Base-by-base conservation (phyloP, 2,113 vertebrate species). In the Platichthys flesus region DNA sequence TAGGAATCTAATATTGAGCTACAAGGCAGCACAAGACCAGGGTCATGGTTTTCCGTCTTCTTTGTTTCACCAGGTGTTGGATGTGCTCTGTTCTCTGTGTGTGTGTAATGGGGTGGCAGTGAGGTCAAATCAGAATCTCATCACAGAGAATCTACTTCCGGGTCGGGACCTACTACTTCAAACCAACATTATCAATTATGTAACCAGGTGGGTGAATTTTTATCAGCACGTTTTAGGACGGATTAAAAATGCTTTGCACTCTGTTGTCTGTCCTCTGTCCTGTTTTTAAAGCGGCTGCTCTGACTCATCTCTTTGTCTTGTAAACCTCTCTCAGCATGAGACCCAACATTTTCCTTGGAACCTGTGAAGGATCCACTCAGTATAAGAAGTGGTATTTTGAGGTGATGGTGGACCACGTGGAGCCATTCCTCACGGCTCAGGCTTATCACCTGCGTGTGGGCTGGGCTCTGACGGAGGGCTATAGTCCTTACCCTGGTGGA, bases 21-120 rank as follows among this genome's bases (percentile, higher is more conserved):
- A 9, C 14, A 14, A 59, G 18, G 31, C 45, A 61, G 13, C 24
- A 23, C 10, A 15, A 35, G 42, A 70, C 37, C 2, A 23, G 10
- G 42, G 24, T 75, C 49, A 28, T 26, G 9, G 9, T 14, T 67
- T 31, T 49, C 47, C 64, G 68, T 63, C 59, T 61, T 37, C 10
- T 9, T 67, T 55, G 58, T 68, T 55, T 35, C 37, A 31, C 12
- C 58, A 97, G 97, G 96, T 97, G 26, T 90, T 98, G 84, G 97
- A 98, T 15, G 97, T 98, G 10, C 94, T 98, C 12, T 97, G 97
- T 81, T 98, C 97, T 64, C 92, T 98, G 1, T 98, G 97, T 79
- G 97, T 98, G 67, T 98, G 97, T 85, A 98, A 98, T 15, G 97
- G 96, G 0, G 97, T 98, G 42, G 97, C 97, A 2, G 97, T 98